phyloP scores from a whole-genome alignment of 2,797 vertebrate genomes.

The Alosa sapidissima region DNA sequence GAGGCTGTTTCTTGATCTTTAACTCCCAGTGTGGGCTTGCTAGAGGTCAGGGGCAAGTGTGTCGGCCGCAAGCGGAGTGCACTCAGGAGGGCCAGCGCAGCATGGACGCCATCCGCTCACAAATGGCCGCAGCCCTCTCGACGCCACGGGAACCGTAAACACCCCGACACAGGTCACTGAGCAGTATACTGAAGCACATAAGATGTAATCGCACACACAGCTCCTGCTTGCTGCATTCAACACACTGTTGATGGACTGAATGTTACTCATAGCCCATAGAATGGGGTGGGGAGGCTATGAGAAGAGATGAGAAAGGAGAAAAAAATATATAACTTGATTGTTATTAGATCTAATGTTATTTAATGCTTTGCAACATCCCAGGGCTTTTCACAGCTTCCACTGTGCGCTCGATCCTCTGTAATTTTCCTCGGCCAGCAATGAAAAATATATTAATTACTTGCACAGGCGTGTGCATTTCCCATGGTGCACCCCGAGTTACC shows the following conservation, averaged over 20 bases:
- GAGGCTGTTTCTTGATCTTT: constrained; percentile 3
- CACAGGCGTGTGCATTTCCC: constrained; percentile 19
- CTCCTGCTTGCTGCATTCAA: background rate
- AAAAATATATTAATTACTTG: constrained; percentile 38
- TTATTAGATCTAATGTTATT: constrained; percentile 1
- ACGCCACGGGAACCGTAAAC: background rate
- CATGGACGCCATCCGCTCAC: background rate
- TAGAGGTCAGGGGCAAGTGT: constrained; percentile 22
- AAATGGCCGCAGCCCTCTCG: background rate
- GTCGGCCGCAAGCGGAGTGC: background rate
- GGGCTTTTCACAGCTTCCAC: background rate
- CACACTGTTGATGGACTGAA: background rate
- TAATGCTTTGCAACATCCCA: background rate
- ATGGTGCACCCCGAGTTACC: constrained; percentile 45
- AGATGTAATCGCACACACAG: background rate
- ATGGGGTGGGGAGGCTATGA: background rate
- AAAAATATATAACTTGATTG: background rate
- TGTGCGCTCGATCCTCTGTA: background rate
- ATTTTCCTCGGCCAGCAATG: constrained; percentile 13
- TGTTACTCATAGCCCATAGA: background rate
- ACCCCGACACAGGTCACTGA: background rate
- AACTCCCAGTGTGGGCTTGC: background rate
- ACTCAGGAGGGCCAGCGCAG: background rate
- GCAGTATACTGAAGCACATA: background rate
- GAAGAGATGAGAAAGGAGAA: too few species aligned